Conservation (phyloP, 2,797 vertebrate species). For the Cossypha niveicapilla region DNA sequence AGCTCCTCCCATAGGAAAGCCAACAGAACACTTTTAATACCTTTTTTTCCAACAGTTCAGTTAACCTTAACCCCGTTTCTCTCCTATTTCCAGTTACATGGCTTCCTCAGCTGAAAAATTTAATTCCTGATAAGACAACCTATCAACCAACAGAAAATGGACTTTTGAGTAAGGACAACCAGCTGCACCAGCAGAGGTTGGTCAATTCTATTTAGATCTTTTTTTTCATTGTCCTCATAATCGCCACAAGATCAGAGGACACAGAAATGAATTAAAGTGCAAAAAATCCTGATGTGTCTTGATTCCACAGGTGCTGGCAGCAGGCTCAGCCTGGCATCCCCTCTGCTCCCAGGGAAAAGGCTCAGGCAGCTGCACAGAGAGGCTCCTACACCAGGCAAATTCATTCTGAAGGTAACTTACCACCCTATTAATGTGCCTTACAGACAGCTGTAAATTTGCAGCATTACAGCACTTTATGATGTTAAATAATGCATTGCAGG, state of each 20-base stretch:
- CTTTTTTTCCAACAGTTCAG: neutral
- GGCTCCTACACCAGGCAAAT: neutral
- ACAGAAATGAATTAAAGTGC: neutral
- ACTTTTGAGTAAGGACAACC: slow-evolving; percentile 29
- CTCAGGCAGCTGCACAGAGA: neutral
- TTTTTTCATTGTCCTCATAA: neutral
- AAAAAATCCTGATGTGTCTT: neutral
- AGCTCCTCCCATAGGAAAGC: neutral
- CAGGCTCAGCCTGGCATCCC: neutral
- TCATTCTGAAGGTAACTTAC: neutral
- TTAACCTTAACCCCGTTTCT: slow-evolving; percentile 10
- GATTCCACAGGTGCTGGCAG: neutral
- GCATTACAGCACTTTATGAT: slow-evolving; percentile 21
- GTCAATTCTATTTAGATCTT: neutral
- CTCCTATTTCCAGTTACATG: neutral
- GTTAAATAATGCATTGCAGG: slow-evolving; percentile 28
- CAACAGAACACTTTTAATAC: neutral
- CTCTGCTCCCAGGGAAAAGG: neutral
- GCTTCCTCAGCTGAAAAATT: slow-evolving; percentile 32
- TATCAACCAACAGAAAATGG: slow-evolving; percentile 38
- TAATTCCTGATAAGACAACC: slow-evolving; percentile 57
- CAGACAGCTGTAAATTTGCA: slow-evolving; percentile 7
- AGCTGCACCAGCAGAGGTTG: neutral
- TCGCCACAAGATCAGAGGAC: neutral
- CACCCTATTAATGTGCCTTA: neutral